These are phyloP conservation scores for Diogma glabrata DNA, from an alignment of 2,888 invertebrate species.

Conservation along the genomic window DNA sequence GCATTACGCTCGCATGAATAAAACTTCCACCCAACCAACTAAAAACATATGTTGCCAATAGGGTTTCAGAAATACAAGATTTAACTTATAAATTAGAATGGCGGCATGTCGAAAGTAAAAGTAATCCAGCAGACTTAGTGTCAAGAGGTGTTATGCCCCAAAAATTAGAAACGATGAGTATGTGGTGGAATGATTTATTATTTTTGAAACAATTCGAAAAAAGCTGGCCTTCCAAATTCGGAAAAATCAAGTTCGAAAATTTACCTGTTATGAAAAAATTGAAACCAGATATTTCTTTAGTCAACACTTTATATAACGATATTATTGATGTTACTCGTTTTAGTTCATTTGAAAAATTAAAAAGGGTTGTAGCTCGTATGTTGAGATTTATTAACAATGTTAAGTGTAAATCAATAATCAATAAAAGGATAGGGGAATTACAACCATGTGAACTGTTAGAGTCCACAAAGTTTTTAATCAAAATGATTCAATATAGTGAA, in stretches of 20 bases:
- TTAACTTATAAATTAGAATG: constrained; percentile 10
- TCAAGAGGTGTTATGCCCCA: constrained; percentile 15
- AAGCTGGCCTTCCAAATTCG: not conserved
- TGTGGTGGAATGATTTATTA: not conserved
- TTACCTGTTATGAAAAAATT: not conserved
- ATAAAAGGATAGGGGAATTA: not conserved
- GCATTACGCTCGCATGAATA: constrained; percentile 16
- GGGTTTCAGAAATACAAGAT: constrained; percentile 16
- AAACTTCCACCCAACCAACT: constrained; percentile 12
- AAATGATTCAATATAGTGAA: not conserved
- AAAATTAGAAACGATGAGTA: not conserved
- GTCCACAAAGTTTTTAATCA: not conserved
- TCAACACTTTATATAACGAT: not conserved
- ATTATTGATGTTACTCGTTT: not conserved
- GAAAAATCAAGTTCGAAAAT: not conserved
- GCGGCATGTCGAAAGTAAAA: constrained; percentile 14
- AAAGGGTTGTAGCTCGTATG: not conserved
- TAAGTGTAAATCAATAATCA: not conserved
- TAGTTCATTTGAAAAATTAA: not conserved
- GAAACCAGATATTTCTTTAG: not conserved
- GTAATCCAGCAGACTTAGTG: constrained; percentile 16
- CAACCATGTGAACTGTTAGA: not conserved
- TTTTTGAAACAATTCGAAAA: not conserved
- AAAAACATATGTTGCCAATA: constrained; percentile 15
- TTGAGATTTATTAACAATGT: not conserved